phyloP scores from a whole-genome alignment of 2,797 vertebrate genomes.

The Parauchenoglanis ngamensis region DNA sequence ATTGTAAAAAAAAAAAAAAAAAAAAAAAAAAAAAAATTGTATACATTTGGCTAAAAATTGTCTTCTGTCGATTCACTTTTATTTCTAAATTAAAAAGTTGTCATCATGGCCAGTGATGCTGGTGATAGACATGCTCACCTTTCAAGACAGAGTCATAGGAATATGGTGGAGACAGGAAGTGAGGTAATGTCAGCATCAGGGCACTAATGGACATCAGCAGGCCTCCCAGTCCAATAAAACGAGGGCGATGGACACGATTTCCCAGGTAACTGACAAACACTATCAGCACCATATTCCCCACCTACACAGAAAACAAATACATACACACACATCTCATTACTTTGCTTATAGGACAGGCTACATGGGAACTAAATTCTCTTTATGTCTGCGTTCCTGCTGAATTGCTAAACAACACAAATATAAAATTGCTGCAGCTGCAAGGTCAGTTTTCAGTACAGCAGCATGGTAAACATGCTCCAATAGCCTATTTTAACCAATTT shows the following conservation, averaged over 20 bases:
- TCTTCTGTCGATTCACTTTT: neutral
- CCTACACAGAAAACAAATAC: slow-evolving; percentile 67
- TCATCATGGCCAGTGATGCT: neutral
- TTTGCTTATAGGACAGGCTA: neutral
- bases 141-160: slow-evolving; percentile 66
- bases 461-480: neutral
- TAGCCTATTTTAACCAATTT: neutral
- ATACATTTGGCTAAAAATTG: neutral
- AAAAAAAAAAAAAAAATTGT: neutral
- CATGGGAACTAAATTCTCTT: neutral
- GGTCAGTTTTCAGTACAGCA: neutral
- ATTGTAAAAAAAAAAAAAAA: no score
- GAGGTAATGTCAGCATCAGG: slow-evolving; percentile 88
- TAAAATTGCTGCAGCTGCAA: no score
- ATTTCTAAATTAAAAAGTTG: neutral
- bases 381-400: slow-evolving; percentile 3
- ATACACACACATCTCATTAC: neutral
- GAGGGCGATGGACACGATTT: slow-evolving; percentile 87
- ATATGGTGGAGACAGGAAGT: slow-evolving; percentile 88
- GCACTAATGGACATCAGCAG: slow-evolving; percentile 88
- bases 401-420: neutral
- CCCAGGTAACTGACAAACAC: slow-evolving; percentile 97
- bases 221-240: slow-evolving; percentile 85
- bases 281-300: slow-evolving; percentile 90
- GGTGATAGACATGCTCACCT: slow-evolving; percentile 64